phyloP scores from a whole-genome alignment of 2,888 invertebrate species.

The Suillia variegata region DNA sequence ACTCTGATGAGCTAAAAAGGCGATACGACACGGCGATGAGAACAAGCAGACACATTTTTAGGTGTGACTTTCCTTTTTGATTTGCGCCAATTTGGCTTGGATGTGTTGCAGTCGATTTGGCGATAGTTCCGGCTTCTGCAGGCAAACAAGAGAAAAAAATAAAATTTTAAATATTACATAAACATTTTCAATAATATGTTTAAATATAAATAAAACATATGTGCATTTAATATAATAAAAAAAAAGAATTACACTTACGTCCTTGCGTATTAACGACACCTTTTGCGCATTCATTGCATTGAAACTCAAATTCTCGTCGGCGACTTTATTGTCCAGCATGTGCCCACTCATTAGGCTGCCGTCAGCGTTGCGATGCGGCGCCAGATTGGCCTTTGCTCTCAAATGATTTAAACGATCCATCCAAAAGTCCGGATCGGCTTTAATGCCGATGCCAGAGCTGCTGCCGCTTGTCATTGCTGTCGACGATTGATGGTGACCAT shows the following conservation, averaged over 20 bases:
- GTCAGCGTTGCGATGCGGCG: conserved; percentile 43
- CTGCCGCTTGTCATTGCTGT: conserved; percentile 15
- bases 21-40: too few relatives aligned
- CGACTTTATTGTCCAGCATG: conserved; percentile 58
- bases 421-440: conserved; percentile 58
- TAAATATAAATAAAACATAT: not conserved
- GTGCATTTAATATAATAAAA: too few relatives aligned
- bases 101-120: conserved; percentile 60
- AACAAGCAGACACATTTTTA: too few relatives aligned
- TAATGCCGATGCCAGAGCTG: conserved; percentile 34
- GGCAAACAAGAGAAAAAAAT: conserved; percentile 20
- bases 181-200: not conserved
- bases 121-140: conserved; percentile 58
- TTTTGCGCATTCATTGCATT: conserved; percentile 55
- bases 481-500: conserved; percentile 27
- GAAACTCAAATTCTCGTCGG: conserved; percentile 60
- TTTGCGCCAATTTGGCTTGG: conserved; percentile 60
- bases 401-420: conserved; percentile 58
- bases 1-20: too few relatives aligned
- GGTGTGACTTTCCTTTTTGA: conserved; percentile 58
- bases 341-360: conserved; percentile 37
- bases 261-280: conserved; percentile 55
- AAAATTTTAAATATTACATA: not conserved
- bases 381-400: conserved; percentile 47
- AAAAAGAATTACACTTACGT: too few relatives aligned